Evolutionary conservation across 1,140 invertebrate genomes (phyloP), one percentile per base, ranked within the genome.

Genomic region (Bilobella aurantiaca): DNA sequence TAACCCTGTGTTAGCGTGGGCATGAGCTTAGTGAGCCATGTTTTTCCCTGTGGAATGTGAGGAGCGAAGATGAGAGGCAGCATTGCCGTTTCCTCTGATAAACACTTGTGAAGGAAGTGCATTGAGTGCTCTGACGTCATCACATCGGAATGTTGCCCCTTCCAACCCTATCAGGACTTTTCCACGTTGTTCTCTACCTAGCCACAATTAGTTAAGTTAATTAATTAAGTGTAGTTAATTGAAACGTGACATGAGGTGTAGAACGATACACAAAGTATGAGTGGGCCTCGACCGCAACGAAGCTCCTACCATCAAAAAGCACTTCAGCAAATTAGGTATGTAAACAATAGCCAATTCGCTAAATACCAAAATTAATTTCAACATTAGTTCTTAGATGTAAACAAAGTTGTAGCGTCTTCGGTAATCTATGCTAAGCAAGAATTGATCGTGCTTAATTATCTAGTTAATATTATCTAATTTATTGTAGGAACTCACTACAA

Each of bases 221-320:
- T 59, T 59, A 57, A 42, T n/a, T 42, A 42, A n/a, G n/a, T 42
- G 8, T 42, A 42, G n/a, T 12, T 42, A 42, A 42, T 42, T 42
- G 8, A 42, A 8, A 12, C 37, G 8, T 42, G 37, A 12, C 37
- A 42, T 42, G 37, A 42, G n/a, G 8, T 42, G 8, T 42, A 12
- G n/a, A 12, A 42, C 8, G n/a, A n/a, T 42, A 12, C 8, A 12
- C 37, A 53, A 53, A 62, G 23, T 32, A 68, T 64, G 66, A 68
- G 66, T 62, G 66, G 57, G 21, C 66, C 66, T 29, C 49, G 67
- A 57, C 58, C 63, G 27, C 67, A 69, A 56, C 46, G 63, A 31
- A 65, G 60, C 58, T 58, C 64, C 30, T 72, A 72, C 57, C 67
- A 72, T 63, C 67, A 69, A 49, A 72, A 72, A 53, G 70, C 70